phyloP scores from a whole-genome alignment of 1,140 invertebrate genomes.

The Neodiprion virginianus region DNA sequence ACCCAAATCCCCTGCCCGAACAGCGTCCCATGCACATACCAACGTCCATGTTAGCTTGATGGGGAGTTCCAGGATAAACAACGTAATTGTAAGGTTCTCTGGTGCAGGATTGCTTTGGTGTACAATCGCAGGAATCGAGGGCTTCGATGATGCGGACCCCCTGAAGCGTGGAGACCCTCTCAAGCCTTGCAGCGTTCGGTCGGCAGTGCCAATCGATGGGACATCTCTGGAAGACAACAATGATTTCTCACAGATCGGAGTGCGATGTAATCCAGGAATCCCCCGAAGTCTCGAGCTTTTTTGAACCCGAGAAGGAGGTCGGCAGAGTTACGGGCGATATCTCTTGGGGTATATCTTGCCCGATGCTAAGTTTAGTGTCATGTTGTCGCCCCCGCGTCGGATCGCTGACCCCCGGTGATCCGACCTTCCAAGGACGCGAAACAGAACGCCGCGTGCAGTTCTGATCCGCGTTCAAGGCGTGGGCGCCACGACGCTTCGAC shows the following conservation, averaged over 20 bases:
- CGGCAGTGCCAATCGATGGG: constrained; percentile 50
- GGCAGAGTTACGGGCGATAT: no score
- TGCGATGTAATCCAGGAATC: no score
- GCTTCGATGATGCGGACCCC: constrained; percentile 56
- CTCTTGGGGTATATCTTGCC: no score
- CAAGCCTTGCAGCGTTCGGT: constrained; percentile 49
- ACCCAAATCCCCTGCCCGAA: constrained; percentile 43
- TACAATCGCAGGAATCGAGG: constrained; percentile 60
- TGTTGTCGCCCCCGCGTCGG: constrained; percentile 31
- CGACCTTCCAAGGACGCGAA: constrained; percentile 47
- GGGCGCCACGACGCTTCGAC: constrained; percentile 31
- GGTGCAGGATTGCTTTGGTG: constrained; percentile 49
- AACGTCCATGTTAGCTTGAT: constrained; percentile 59
- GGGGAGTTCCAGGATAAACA: constrained; percentile 59
- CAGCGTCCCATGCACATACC: constrained; percentile 61
- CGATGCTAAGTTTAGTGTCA: constrained; percentile 7
- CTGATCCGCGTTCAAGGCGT: constrained; percentile 23
- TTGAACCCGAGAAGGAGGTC: no score
- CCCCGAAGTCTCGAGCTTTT: no score
- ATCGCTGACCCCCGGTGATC: constrained; percentile 35
- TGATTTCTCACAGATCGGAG: no score
- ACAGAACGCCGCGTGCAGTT: constrained; percentile 9
- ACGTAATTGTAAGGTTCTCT: constrained; percentile 52
- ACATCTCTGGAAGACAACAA: constrained; percentile 46
- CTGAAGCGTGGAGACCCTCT: constrained; percentile 58